phyloP scores from a whole-genome alignment of 2,888 invertebrate genomes.

The Catocala nupta region DNA sequence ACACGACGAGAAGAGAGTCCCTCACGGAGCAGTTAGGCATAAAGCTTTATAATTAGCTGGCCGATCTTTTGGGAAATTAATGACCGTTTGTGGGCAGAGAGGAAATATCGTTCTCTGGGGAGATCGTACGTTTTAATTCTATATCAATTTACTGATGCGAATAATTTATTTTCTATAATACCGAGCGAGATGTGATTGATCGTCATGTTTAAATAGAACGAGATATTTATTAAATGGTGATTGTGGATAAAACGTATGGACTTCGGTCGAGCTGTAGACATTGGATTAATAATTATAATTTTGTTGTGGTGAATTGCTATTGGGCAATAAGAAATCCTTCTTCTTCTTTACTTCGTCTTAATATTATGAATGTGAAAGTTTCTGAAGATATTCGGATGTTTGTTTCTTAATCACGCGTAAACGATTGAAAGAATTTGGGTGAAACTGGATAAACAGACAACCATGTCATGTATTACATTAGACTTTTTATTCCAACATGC shows the following conservation, averaged over 20 bases:
- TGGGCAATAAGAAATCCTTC: too few relatives aligned
- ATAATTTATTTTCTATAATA: constrained; percentile 12
- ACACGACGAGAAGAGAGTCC: constrained; percentile 34
- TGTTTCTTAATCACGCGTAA: too few relatives aligned
- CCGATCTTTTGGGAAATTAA: constrained; percentile 57
- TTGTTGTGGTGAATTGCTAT: too few relatives aligned
- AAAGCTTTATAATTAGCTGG: constrained; percentile 51
- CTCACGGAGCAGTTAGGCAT: constrained; percentile 41
- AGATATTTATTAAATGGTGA: neutral
- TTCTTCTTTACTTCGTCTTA: too few relatives aligned
- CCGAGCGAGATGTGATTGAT: constrained; percentile 8
- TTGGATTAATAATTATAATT: too few relatives aligned
- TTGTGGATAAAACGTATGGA: neutral
- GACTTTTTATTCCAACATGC: too few relatives aligned
- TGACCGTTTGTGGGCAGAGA: constrained; percentile 38
- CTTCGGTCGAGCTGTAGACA: too few relatives aligned
- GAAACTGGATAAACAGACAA: too few relatives aligned
- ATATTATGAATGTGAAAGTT: too few relatives aligned
- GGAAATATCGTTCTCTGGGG: constrained; percentile 30
- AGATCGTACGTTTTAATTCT: constrained; percentile 37
- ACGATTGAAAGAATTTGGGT: too few relatives aligned
- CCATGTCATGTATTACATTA: too few relatives aligned
- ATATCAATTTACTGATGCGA: constrained; percentile 31
- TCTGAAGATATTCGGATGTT: too few relatives aligned
- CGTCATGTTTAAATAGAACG: constrained; percentile 1